Percentiles rank a stretch among this genome's conserved stretches.
Conservation (phyloP, 2,888 invertebrate species). For the Meloe dianella region DNA sequence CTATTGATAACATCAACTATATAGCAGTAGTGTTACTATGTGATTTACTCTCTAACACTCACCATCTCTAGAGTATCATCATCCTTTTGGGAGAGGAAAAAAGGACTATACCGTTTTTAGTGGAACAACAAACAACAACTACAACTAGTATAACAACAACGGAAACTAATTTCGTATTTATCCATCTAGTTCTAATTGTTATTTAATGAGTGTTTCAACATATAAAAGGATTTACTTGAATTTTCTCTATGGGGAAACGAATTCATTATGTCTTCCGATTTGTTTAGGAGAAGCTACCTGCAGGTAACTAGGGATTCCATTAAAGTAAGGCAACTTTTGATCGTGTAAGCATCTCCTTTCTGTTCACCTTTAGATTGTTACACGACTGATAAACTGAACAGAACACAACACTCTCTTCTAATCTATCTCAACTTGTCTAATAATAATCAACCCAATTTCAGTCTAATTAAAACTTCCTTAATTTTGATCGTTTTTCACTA, state of each 20-base stretch:
- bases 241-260: background rate
- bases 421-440: background rate
- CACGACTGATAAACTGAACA: too few species aligned
- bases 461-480: background rate
- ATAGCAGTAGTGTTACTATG: background rate
- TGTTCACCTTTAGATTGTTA: too few species aligned
- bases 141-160: conserved; percentile 12
- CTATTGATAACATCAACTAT: conserved; percentile 26
- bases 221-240: background rate
- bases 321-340: background rate
- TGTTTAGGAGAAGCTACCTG: background rate
- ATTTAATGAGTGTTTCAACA: conserved; percentile 20
- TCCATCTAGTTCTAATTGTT: conserved; percentile 21
- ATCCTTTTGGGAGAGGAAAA: background rate
- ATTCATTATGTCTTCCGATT: background rate
- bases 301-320: background rate
- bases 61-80: background rate
- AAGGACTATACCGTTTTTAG: background rate
- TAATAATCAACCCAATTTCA: background rate
- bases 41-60: background rate
- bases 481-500: background rate
- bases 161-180: conserved; percentile 24
- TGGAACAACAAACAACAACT: background rate
- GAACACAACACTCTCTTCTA: background rate
- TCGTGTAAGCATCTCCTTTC: too few species aligned